Evolutionary conservation across 2,888 invertebrate species (phyloP), one percentile per base, ranked within the genome.

Genomic region (Drosophila setosimentum): DNA sequence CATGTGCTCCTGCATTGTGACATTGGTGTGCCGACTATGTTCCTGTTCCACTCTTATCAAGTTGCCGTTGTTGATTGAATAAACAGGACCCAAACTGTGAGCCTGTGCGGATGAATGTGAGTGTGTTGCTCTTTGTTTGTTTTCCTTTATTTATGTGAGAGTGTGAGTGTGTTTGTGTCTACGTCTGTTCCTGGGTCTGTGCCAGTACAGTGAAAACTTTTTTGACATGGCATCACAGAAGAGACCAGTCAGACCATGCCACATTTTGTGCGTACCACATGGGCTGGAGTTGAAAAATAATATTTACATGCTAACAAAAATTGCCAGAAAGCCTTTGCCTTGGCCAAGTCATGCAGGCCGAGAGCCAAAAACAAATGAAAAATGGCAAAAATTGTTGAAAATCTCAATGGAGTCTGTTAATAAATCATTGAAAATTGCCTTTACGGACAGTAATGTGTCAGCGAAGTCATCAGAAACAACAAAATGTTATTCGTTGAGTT

Each of bases 1-100:
- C 83, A 80, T 86, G 63, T 86, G 70, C 71, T 76, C 77, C 69
- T 81, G 84, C 87, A 89, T 86, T 88, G 87, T 87, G 76, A 73
- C 78, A 87, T 68, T 74, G 71, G 51, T 73, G 73, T 58, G 57
- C 57, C 32, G 55, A 55, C 58, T 63, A 37, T 55, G 50, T 51
- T 61, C 53, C 65, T 53, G 37, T 61, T 64, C 48, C 72, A 50
- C 71, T 82, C 73, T 83, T 80, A 77, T 80, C 83, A 73, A 73
- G 68, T 76, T 70, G 75, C 70, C 51, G 71, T 76, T 88, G 89
- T 85, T 85, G 89, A 85, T 85, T 85, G 85, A 85, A 88, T 85
- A 85, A 88, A 85, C 85, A 85, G 78, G 66, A 64, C 73, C 61
- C 76, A 73, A 72, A 54, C 73, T 57, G 49, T 58, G 51, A 48